phyloP scores from a whole-genome alignment of 2,888 invertebrate genomes.

The Lysandra coridon region DNA sequence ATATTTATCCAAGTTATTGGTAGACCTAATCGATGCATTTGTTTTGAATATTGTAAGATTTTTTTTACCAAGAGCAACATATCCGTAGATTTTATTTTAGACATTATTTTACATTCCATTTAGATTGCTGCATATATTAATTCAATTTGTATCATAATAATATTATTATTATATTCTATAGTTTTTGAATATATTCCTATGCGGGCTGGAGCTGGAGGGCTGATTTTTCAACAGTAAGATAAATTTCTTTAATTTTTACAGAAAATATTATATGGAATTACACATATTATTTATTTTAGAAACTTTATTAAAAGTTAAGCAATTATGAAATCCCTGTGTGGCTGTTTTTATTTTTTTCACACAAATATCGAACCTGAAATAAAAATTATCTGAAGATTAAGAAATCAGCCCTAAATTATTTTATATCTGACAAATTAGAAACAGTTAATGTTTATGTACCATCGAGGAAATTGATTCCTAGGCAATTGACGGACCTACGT shows the following conservation, averaged over 20 bases:
- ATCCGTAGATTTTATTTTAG: constrained; percentile 12
- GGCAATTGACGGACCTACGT: no score
- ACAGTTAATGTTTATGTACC: background rate
- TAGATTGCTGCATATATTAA: background rate
- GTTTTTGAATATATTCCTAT: background rate
- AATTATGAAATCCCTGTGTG: no score
- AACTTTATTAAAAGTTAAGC: no score
- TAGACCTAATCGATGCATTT: background rate
- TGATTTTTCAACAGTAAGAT: no score
- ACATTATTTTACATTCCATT: background rate
- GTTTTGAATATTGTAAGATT: background rate
- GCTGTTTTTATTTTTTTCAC: no score
- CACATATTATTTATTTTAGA: no score
- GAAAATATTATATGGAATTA: no score
- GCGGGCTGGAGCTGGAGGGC: no score
- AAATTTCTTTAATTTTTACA: no score
- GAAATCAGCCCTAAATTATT: background rate
- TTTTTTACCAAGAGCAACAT: constrained; percentile 14
- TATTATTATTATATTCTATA: background rate
- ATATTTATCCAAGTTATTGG: background rate
- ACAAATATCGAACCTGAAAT: no score
- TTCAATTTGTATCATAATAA: background rate
- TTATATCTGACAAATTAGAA: background rate
- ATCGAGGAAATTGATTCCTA: no score
- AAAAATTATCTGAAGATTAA: no score